These are phyloP conservation scores for Nomada fabriciana DNA, from an alignment of 2,888 invertebrate species.

Conservation along the genomic window DNA sequence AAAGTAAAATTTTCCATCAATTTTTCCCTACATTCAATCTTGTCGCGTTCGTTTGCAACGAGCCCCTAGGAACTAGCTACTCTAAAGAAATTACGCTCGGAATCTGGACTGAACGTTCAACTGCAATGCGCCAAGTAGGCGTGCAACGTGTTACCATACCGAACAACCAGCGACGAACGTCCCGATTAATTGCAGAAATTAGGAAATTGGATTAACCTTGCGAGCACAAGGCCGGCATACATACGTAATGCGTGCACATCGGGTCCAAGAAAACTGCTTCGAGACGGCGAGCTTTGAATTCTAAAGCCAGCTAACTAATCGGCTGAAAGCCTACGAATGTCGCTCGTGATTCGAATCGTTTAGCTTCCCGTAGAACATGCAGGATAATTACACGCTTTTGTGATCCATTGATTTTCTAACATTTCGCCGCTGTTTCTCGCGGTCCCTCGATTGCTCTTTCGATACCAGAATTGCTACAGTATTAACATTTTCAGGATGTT, in stretches of 20 bases:
- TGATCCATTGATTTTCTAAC: background rate
- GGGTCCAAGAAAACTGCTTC: constrained; percentile 23
- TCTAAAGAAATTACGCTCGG: background rate
- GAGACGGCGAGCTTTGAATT: constrained; percentile 31
- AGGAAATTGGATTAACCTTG: constrained; percentile 77
- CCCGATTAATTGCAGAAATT: constrained; percentile 75
- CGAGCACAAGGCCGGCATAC: constrained; percentile 51
- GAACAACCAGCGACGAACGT: constrained; percentile 22
- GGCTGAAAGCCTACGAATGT: constrained; percentile 30
- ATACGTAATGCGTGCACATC: background rate
- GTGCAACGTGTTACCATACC: constrained; percentile 5
- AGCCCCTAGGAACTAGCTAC: background rate
- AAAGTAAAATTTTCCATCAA: background rate
- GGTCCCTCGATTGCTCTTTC: background rate
- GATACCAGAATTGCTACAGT: no score
- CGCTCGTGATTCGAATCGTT: constrained; percentile 32
- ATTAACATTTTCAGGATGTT: no score
- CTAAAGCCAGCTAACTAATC: constrained; percentile 12
- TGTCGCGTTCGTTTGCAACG: background rate
- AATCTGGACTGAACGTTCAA: constrained; percentile 3
- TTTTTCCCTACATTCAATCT: background rate
- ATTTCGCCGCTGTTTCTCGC: background rate
- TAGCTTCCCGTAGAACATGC: constrained; percentile 2
- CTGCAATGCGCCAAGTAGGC: constrained; percentile 14
- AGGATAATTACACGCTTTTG: constrained; percentile 1